Percentiles rank a stretch among this genome's conserved stretches.
These are phyloP conservation scores for Anguilla obscura DNA, from an alignment of 2,797 vertebrate genomes.

Conservation along the genomic window DNA sequence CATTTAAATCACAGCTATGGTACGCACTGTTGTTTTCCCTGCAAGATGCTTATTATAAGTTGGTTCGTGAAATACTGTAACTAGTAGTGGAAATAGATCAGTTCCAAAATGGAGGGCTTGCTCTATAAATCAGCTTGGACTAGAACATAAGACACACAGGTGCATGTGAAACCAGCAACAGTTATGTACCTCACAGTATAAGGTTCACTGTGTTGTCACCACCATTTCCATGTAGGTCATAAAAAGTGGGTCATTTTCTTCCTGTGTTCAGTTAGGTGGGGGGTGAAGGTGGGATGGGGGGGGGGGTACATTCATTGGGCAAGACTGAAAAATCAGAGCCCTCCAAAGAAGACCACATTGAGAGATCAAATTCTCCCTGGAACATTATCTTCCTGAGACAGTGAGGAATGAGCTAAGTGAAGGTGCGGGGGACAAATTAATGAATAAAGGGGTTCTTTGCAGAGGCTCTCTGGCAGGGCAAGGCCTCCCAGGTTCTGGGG, in stretches of 20 bases:
- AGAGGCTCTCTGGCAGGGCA: slow-evolving; percentile 75
- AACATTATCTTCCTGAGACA: slow-evolving; percentile 77
- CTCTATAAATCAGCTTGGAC: too few species aligned
- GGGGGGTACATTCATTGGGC: slow-evolving; percentile 32
- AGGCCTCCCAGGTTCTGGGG: slow-evolving; percentile 89
- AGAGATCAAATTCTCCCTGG: slow-evolving; percentile 70
- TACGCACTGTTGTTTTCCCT: not conserved
- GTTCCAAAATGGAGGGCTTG: too few species aligned
- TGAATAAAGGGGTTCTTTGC: slow-evolving; percentile 80
- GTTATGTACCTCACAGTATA: too few species aligned
- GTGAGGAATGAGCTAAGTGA: slow-evolving; percentile 88
- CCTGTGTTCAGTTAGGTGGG: not conserved
- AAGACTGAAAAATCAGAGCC: slow-evolving; percentile 56
- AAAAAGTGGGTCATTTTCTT: not conserved
- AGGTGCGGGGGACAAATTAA: slow-evolving; percentile 85
- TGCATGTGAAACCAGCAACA: too few species aligned
- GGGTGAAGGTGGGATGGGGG: too few species aligned
- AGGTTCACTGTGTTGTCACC: not conserved
- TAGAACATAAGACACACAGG: too few species aligned
- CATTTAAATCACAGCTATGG: not conserved
- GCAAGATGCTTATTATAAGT: not conserved
- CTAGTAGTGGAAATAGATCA: too few species aligned
- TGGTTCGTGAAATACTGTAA: not conserved
- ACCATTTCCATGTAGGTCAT: not conserved
- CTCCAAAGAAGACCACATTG: slow-evolving; percentile 65